Evolutionary conservation across 2,113 vertebrate genomes (phyloP).

Genomic region (Cryptomyrus ogoouensis): DNA sequence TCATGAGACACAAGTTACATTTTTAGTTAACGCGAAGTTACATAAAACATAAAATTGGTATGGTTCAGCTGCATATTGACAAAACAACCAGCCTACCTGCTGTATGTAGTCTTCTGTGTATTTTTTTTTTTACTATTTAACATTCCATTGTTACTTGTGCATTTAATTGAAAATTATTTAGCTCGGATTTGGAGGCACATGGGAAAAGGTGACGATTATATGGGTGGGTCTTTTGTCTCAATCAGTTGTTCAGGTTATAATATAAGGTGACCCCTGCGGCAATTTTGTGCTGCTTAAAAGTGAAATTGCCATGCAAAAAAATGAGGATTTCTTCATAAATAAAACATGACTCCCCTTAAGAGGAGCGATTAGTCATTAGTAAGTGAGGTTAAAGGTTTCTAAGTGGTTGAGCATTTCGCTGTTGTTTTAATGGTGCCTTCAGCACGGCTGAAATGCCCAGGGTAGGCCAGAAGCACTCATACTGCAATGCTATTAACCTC

Average conservation of each 20-base stretch:
- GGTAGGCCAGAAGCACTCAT: background rate
- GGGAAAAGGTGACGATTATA: background rate
- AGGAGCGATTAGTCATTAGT: slow-evolving; percentile 1
- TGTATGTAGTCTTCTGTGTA: background rate
- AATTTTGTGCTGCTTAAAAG: background rate
- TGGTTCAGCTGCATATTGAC: background rate
- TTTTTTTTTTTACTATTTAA: background rate
- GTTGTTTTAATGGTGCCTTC: background rate
- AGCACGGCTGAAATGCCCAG: background rate
- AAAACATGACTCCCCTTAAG: background rate
- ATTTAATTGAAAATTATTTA: background rate
- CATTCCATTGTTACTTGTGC: background rate
- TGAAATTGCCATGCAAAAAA: background rate
- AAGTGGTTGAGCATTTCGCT: background rate
- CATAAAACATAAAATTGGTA: background rate
- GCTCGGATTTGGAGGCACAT: background rate
- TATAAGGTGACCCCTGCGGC: background rate
- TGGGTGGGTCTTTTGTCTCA: background rate
- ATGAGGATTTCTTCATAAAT: slow-evolving; percentile 1
- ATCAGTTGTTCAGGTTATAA: background rate
- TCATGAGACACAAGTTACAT: background rate
- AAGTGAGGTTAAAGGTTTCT: slow-evolving; percentile 14
- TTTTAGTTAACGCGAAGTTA: background rate
- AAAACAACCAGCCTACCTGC: background rate
- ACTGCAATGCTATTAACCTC: slow-evolving; percentile 21